Conservation (phyloP, 1,140 invertebrate species). For the Paralvinella palmiformis region DNA sequence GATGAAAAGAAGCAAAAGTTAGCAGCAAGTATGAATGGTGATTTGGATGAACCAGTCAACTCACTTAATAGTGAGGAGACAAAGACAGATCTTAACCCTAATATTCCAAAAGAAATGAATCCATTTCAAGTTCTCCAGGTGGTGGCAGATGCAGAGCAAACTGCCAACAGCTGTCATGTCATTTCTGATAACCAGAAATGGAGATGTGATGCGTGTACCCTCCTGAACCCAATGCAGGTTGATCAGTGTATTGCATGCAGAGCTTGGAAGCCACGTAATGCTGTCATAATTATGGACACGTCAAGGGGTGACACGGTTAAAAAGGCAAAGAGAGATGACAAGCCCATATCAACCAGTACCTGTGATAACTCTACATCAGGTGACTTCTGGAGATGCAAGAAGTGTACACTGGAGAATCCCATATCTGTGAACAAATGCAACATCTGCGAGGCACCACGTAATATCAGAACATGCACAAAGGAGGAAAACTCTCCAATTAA, state of each 20-base stretch:
- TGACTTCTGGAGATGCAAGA: slow-evolving; percentile 56
- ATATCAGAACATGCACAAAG: neutral
- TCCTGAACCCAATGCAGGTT: slow-evolving; percentile 7
- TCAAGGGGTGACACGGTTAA: neutral
- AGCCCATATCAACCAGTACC: neutral
- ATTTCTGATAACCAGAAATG: slow-evolving; percentile 16
- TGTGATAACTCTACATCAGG: slow-evolving; percentile 18
- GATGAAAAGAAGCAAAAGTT: too few species aligned
- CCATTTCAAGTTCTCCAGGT: too few species aligned
- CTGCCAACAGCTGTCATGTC: too few species aligned
- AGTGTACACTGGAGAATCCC: slow-evolving; percentile 58
- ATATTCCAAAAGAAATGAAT: too few species aligned
- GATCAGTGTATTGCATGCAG: slow-evolving; percentile 19
- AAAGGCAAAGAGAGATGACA: neutral
- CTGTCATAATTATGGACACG: neutral
- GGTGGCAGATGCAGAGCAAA: too few species aligned
- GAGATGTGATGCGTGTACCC: slow-evolving; percentile 15
- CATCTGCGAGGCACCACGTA: slow-evolving; percentile 57
- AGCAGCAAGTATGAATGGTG: too few species aligned
- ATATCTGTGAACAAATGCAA: slow-evolving; percentile 55
- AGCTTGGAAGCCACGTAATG: neutral
- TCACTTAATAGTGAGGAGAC: too few species aligned
- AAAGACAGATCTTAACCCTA: too few species aligned
- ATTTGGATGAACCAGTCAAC: too few species aligned
- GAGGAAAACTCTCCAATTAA: neutral